Evolutionary conservation across 1,140 invertebrate species (phyloP).

Genomic region (Palaemon carinicauda): DNA sequence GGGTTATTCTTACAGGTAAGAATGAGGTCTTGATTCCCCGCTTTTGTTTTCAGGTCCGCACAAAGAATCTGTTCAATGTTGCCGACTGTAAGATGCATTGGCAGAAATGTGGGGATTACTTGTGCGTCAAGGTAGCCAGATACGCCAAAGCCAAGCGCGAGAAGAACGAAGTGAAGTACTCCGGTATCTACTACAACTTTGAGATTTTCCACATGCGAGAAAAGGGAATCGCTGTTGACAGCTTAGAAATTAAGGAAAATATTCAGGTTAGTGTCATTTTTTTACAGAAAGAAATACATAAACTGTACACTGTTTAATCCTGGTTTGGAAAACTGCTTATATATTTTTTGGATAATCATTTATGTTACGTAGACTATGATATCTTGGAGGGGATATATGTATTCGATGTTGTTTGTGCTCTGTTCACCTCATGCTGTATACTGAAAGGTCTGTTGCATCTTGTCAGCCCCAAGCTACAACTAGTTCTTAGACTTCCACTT

Average conservation of each 20-base stretch:
- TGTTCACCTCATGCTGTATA: no score
- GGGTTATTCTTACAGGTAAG: no score
- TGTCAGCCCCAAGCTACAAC: no score
- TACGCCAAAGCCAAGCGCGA: conserved; percentile 94
- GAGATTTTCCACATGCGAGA: conserved; percentile 99
- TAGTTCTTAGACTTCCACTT: no score
- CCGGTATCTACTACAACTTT: conserved; percentile 98
- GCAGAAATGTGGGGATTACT: conserved; percentile 97
- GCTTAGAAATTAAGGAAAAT: conserved; percentile 82
- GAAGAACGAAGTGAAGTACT: conserved; percentile 87
- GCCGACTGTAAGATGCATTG: conserved; percentile 98
- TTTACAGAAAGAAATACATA: no score
- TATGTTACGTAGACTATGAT: no score
- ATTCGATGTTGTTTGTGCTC: no score
- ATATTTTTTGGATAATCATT: no score
- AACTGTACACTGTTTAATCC: no score
- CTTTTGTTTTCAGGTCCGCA: conserved; percentile 72
- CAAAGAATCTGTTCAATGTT: conserved; percentile 97
- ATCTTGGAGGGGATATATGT: no score
- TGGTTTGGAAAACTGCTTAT: no score
- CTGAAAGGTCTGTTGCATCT: no score
- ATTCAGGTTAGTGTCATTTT: conserved; percentile 47
- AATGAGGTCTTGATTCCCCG: background rate
- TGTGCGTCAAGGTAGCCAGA: conserved; percentile 98
- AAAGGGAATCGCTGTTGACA: conserved; percentile 98